Conservation (phyloP, 1,140 invertebrate genomes). For the Trissolcus basalis region DNA sequence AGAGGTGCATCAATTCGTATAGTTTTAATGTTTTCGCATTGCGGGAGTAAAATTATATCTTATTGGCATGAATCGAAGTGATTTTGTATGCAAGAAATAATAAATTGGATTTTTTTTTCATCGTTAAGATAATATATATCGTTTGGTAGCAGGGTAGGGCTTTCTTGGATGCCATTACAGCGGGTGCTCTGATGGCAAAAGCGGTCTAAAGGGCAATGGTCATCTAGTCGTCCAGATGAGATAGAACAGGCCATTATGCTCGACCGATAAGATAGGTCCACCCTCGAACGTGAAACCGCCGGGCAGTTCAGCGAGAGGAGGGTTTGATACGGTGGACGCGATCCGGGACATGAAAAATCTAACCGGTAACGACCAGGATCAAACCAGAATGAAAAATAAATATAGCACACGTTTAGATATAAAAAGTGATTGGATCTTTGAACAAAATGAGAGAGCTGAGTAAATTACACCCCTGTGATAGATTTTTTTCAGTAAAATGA, state of each 20-base stretch:
- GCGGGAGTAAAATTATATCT: background rate
- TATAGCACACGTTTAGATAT: too few species aligned
- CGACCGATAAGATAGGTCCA: conserved; percentile 75
- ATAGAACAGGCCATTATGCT: conserved; percentile 75
- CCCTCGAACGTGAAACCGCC: conserved; percentile 64
- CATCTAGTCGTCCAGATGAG: conserved; percentile 70
- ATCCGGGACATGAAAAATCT: conserved; percentile 74
- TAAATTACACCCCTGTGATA: conserved; percentile 8
- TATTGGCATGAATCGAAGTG: conserved; percentile 13
- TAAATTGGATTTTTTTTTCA: conserved; percentile 54
- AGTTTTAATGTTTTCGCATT: too few species aligned
- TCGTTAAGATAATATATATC: conserved; percentile 55
- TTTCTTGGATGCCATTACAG: conserved; percentile 60
- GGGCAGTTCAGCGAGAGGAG: conserved; percentile 52
- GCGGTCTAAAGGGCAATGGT: conserved; percentile 62
- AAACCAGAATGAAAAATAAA: conserved; percentile 30
- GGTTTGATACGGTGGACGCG: conserved; percentile 73
- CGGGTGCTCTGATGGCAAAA: conserved; percentile 59
- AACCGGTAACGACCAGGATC: conserved; percentile 49
- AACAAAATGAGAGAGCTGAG: too few species aligned
- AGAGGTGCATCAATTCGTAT: too few species aligned
- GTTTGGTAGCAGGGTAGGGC: conserved; percentile 44
- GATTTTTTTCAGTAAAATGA: too few species aligned
- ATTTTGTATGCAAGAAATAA: conserved; percentile 40
- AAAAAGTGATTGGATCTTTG: too few species aligned